Evolutionary conservation across 2,888 invertebrate genomes (phyloP), one percentile per base, ranked within the genome.

Genomic region (Ornithoptera priamus): DNA sequence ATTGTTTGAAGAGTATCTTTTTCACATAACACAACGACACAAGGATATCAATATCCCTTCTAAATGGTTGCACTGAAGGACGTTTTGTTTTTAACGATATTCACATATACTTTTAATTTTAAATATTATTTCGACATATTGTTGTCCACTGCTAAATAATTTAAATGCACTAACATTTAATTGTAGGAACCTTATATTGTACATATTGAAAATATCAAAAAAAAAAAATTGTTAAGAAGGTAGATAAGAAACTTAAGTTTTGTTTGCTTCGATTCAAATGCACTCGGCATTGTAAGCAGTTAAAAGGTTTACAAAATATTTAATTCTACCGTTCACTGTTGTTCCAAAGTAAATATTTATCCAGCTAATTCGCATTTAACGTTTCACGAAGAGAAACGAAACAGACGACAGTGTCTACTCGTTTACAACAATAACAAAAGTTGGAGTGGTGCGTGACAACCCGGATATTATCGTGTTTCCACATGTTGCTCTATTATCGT

Each of bases 291-390:
- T 62, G 24, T 66, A 58, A 67, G 36, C 62, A 63, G 65, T 72
- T 68, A 65, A 72, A 71, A 74, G 72, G 69, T 73, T 80, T 81
- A 76, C 75, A 79, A 83, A 81, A 84, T 80, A 84, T 79, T 82
- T 80, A 84, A 83, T 80, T 86, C 84, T 87, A 86, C 85, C 84
- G 75, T 80, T 83, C 81, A 77, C 77, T 79, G 84, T 82, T 88
- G 85, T 82, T 87, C 89, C 86, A 89, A 92, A 83, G 81, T 78
- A 87, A 92, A 92, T 92, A 88, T 92, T 92, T 86, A 79, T 84
- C 80, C 86, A 90, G 86, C 91, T 92, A 92, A 92, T 92, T 92
- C 86, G 89, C 89, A 89, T 89, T 87, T 81, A 86, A 82, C 85
- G 80, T 88, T 88, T 87, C 86, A 83, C 77, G 76, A 76, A 75